Evolutionary conservation across 2,888 invertebrate species (phyloP), one percentile per base, ranked within the genome.

Genomic region (Steinernema carpocapsae): DNA sequence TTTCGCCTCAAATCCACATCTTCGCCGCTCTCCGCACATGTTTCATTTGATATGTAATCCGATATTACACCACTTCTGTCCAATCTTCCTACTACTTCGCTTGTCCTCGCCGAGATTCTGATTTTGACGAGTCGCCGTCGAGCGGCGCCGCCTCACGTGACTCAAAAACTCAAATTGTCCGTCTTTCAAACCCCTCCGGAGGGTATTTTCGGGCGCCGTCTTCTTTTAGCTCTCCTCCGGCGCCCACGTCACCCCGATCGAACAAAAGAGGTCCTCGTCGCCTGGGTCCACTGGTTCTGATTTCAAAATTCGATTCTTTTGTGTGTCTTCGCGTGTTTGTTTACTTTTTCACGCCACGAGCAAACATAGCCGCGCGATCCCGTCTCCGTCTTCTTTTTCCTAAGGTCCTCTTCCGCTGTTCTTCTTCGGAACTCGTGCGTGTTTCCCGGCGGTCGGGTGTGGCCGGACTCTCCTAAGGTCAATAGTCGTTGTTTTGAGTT

Each of bases 51-150:
- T 56, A 56, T 56, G 56, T 19, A 56, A 56, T 19, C 14, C 56
- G 56, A 56, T 56, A 56, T 56, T 56, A 56, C 56, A 56, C 14
- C 56, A 26, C n/a, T n/a, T n/a, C n/a, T n/a, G n/a, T n/a, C n/a
- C n/a, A n/a, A n/a, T n/a, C n/a, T n/a, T n/a, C n/a, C n/a, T n/a
- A n/a, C n/a, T n/a, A n/a, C n/a, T n/a, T n/a, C 10, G 7, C 43
- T 12, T 43, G 14, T 43, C 43, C 10, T 14, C 43, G 43, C 43
- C 43, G 43, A n/a, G n/a, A 7, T 14, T 7, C 43, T 43, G 43
- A 43, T 43, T 43, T 43, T 43, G 43, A 43, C 51, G 51, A 51
- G 6, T 51, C 51, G n/a, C n/a, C n/a, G n/a, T n/a, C n/a, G n/a
- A n/a, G n/a, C 51, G 51, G 51, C 51, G 19, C 12, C 51, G 12